Evolutionary conservation across 1,140 invertebrate species (phyloP).

Genomic region (Conopomorpha cramerella): DNA sequence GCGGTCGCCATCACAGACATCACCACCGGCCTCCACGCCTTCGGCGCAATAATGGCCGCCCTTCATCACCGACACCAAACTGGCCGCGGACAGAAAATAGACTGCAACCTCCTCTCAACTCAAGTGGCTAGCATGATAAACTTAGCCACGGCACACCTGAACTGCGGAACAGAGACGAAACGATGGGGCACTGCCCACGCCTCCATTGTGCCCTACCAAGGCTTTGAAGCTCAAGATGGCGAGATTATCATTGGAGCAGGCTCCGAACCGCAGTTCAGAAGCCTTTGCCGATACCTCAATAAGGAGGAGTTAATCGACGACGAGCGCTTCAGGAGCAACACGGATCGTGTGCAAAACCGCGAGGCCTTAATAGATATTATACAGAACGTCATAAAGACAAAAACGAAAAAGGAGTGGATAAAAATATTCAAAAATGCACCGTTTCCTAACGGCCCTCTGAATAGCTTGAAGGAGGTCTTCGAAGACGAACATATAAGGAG

Average conservation of each 20-base stretch:
- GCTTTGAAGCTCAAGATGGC: slow-evolving; percentile 80
- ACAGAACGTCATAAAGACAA: slow-evolving; percentile 64
- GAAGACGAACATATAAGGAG: slow-evolving; percentile 82
- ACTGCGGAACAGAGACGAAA: slow-evolving; percentile 76
- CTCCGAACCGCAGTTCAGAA: slow-evolving; percentile 76
- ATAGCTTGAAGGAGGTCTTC: slow-evolving; percentile 85
- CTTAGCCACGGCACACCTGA: slow-evolving; percentile 89
- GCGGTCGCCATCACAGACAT: slow-evolving; percentile 94
- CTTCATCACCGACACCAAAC: slow-evolving; percentile 78
- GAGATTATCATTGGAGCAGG: slow-evolving; percentile 85
- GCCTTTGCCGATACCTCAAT: slow-evolving; percentile 69
- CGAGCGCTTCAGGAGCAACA: slow-evolving; percentile 74
- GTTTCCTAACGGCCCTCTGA: slow-evolving; percentile 91
- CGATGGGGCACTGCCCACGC: slow-evolving; percentile 91
- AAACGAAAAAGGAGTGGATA: slow-evolving; percentile 80
- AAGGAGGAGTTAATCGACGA: slow-evolving; percentile 66
- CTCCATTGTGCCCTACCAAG: slow-evolving; percentile 94
- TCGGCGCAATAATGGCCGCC: slow-evolving; percentile 94
- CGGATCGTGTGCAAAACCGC: slow-evolving; percentile 76
- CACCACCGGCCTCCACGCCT: slow-evolving; percentile 90
- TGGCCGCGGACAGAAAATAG: slow-evolving; percentile 87
- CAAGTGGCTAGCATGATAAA: slow-evolving; percentile 90
- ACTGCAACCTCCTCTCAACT: slow-evolving; percentile 92
- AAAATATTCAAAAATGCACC: slow-evolving; percentile 70
- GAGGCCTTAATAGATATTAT: slow-evolving; percentile 70